Evolutionary conservation across 2,888 invertebrate genomes (phyloP), one percentile per base, ranked within the genome.

Genomic region (Amphipoea oculea): DNA sequence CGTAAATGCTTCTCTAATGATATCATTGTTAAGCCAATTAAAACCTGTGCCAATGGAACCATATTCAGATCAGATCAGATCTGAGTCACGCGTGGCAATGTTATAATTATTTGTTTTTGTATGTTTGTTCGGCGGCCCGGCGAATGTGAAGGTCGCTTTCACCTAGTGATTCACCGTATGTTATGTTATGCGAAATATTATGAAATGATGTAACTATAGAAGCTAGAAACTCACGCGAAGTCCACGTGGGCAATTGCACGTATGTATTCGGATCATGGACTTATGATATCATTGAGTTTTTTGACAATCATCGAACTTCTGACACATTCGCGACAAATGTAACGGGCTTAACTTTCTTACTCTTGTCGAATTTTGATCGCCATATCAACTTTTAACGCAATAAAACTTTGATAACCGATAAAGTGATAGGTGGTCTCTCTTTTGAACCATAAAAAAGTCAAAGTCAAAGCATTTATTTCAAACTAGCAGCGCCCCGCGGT

Each of bases 91-190:
- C 87, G 87, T 87, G 75, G 84, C 89, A 82, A 89, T 88, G 90
- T 90, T 90, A 85, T 82, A 90, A 91, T 93, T 92, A 89, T 92
- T 92, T 93, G 90, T 91, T 92, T 92, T 84, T 66, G 76, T 78
- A 51, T 90, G 90, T 92, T 82, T 76, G 79, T 86, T 84, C 76
- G 88, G 80, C 76, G 80, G 87, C 88, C 83, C 83, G 85, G 88
- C 81, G 89, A 90, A 90, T 91, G 91, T 92, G 93, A 95, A 95
- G 95, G 95, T 93, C 94, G 89, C 95, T 95, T 95, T 95, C 71
- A 62, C 71, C 87, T 62, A 81, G 81, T 94, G 95, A 94, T 79
- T 95, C 94, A 94, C 82, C 74, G 78, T 73, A 77, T 73, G 83
- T 82, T 84, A 79, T 83, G 83, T 65, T 80, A 69, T 72, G 74